Percentiles rank a stretch among this genome's conserved stretches.
phyloP scores from a whole-genome alignment of 1,140 invertebrate genomes.

The Proctacanthus coquilletti region DNA sequence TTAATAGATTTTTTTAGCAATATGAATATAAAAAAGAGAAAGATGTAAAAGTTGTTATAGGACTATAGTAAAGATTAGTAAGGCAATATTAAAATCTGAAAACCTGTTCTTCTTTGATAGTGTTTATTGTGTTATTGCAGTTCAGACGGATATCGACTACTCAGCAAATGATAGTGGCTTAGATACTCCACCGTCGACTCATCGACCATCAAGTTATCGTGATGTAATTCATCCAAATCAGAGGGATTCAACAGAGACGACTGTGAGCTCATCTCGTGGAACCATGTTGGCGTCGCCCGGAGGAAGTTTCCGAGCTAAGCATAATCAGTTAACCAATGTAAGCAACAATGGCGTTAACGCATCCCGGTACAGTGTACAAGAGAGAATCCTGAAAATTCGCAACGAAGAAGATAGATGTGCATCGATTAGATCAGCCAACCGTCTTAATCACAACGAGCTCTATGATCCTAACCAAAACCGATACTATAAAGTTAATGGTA shows the following conservation, averaged over 20 bases:
- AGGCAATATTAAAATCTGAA: not conserved
- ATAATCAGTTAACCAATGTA: conserved; percentile 21
- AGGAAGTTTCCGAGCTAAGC: conserved; percentile 24
- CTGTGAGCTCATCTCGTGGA: conserved; percentile 23
- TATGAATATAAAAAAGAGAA: not conserved
- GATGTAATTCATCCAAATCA: conserved; percentile 11
- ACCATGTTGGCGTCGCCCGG: conserved; percentile 22
- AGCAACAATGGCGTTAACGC: conserved; percentile 19
- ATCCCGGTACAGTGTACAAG: conserved; percentile 23
- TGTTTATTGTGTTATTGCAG: conserved; percentile 8
- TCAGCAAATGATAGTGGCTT: conserved; percentile 28
- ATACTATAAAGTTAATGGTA: conserved; percentile 18
- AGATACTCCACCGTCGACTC: conserved; percentile 26
- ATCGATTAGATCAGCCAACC: conserved; percentile 24
- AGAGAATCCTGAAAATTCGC: conserved; percentile 27
- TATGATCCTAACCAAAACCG: conserved; percentile 29
- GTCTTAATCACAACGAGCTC: conserved; percentile 17
- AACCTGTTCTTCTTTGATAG: not conserved
- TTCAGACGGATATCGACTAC: conserved; percentile 23
- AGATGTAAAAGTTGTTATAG: not conserved
- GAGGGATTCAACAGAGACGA: conserved; percentile 25
- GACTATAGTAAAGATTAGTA: not conserved
- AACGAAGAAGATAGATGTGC: conserved; percentile 21
- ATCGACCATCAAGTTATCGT: conserved; percentile 26
- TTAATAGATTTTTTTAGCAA: too few relatives aligned